Evolutionary conservation across 2,888 invertebrate species (phyloP), one percentile per base, ranked within the genome.

Genomic region (Caprella mutica): DNA sequence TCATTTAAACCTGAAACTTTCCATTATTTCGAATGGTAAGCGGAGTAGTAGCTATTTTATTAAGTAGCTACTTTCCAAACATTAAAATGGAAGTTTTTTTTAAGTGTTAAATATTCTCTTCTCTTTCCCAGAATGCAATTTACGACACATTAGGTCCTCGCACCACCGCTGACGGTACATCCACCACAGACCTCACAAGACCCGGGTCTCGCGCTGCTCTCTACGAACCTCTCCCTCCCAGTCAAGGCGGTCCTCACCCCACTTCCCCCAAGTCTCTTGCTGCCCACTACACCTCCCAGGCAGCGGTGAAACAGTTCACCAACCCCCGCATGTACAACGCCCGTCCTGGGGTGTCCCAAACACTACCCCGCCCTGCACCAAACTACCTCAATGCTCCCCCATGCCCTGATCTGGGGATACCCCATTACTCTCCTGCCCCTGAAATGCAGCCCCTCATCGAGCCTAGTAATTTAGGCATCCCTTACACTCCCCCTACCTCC

Each of bases 111-210:
- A n/a, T n/a, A n/a, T n/a, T n/a, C 40, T n/a, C 48, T 1, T 17
- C 27, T 2, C 48, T 19, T 3, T 12, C 17, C 1, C 27, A 24
- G 29, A 61, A 66, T 69, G 89, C 89, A 0, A 83, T 84, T 63
- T 89, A 90, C 72, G 90, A 91, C 75, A 89, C 89, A 74, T 86
- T 89, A 84, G 89, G 89, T 6, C 85, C 88, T 53, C 79, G 89
- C 65, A 86, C 89, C 52, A 90, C 89, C 9, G 88, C 88, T 33
- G 86, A 86, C 64, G 90, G 90, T 48, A 67, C 67, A 3, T 89
- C 89, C 8, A 86, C 85, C 26, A 81, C 88, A 71, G 88, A 88
- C 27, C 77, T 90, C 66, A 86, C 86, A 71, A 86, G 86, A 74
- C 56, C 62, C 4, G 51, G 54, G 23, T 44, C 60, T 17, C 59